These are phyloP conservation scores for Pachymerium ferrugineum DNA, from an alignment of 2,888 invertebrate genomes.

Conservation along the genomic window DNA sequence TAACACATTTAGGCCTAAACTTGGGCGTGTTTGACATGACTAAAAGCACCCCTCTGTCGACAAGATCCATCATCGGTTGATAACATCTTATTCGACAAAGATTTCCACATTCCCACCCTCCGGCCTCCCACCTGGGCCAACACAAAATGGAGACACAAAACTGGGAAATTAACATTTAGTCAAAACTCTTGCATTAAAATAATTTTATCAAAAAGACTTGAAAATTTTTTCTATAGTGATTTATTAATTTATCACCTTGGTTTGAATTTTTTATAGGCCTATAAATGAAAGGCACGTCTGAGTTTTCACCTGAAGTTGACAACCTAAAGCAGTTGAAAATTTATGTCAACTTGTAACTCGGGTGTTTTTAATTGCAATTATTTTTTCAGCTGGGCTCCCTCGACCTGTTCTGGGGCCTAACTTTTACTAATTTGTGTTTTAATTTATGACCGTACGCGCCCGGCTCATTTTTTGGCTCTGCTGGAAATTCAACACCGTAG, in stretches of 20 bases:
- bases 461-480: background rate
- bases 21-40: background rate
- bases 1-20: background rate
- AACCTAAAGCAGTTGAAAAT: background rate
- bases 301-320: background rate
- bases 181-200: background rate
- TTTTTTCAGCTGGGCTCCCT: background rate
- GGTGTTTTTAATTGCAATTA: background rate
- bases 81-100: background rate
- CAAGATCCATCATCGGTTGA: background rate
- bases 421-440: background rate
- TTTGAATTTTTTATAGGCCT: background rate
- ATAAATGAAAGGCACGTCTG: background rate
- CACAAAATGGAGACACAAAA: background rate
- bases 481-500: background rate
- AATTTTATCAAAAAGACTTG: too few relatives aligned
- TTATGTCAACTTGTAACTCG: background rate
- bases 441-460: background rate
- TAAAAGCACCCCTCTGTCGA: background rate
- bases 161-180: background rate
- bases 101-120: background rate
- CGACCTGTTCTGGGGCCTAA: background rate
- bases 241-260: background rate
- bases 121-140: background rate
- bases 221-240: background rate